Conservation (phyloP, 2,888 invertebrate genomes). For the Empis stercorea region DNA sequence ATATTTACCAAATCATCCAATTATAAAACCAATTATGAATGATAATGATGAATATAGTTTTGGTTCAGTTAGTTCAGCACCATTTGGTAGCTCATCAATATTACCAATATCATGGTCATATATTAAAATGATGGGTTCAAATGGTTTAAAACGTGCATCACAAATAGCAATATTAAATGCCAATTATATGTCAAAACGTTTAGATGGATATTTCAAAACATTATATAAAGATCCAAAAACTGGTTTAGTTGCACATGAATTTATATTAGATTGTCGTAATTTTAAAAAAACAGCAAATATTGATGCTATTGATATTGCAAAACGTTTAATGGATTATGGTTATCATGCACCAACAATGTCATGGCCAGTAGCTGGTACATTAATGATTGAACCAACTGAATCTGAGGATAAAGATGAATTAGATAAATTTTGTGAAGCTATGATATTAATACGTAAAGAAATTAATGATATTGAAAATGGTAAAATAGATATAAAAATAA, state of each 20-base stretch:
- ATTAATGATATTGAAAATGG: conserved; percentile 87
- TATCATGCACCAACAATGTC: conserved; percentile 99
- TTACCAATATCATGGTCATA: conserved; percentile 99
- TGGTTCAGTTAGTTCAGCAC: conserved; percentile 91
- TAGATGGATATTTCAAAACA: conserved; percentile 78
- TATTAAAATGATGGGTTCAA: conserved; percentile 92
- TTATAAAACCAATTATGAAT: conserved; percentile 58
- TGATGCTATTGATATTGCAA: conserved; percentile 95
- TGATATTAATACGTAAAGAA: conserved; percentile 86
- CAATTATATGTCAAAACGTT: conserved; percentile 91
- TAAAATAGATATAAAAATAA: conserved; percentile 63
- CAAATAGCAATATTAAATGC: conserved; percentile 97
- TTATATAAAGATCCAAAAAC: conserved; percentile 64
- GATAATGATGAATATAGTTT: conserved; percentile 49
- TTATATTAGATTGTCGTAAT: conserved; percentile 89
- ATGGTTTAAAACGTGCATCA: conserved; percentile 78
- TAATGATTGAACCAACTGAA: conserved; percentile 99
- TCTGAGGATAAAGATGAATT: conserved; percentile 92
- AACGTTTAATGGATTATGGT: conserved; percentile 93
- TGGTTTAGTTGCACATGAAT: conserved; percentile 88
- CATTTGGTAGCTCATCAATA: conserved; percentile 94
- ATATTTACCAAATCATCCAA: conserved; percentile 89
- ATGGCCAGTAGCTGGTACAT: conserved; percentile 92
- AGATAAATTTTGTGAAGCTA: conserved; percentile 90
- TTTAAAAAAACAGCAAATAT: conserved; percentile 90